Evolutionary conservation across 2,113 vertebrate species (phyloP).

Genomic region (Rhea pennata): DNA sequence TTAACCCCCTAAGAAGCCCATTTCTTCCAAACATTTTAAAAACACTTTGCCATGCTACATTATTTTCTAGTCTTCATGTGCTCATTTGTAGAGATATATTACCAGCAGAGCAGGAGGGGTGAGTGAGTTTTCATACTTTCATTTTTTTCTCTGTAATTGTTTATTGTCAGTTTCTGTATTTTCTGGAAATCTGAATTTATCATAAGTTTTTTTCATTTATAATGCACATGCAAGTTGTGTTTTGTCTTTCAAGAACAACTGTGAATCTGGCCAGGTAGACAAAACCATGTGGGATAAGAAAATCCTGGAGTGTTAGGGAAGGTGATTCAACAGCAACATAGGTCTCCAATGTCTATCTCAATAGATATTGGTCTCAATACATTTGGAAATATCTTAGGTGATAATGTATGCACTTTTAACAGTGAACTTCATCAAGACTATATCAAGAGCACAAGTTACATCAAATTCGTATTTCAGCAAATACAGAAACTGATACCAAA

Average conservation of each 20-base stretch:
- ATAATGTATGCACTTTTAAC: not conserved
- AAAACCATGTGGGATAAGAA: not conserved
- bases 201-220: not conserved
- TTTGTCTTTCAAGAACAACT: not conserved
- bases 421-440: not conserved
- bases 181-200: not conserved
- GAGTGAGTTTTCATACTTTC: not conserved
- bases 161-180: not conserved
- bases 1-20: not conserved
- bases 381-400: not conserved
- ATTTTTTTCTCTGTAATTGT: not conserved
- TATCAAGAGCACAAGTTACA: not conserved
- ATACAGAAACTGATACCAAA: not conserved
- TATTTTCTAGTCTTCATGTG: not conserved
- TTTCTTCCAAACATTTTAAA: not conserved
- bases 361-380: not conserved
- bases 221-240: not conserved
- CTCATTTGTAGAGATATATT: not conserved
- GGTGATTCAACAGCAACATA: not conserved
- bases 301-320: not conserved
- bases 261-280: not conserved
- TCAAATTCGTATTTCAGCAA: not conserved
- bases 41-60: not conserved
- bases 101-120: not conserved
- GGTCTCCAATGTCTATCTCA: not conserved